Evolutionary conservation across 2,113 vertebrate genomes (phyloP).

Genomic region (Cinclus mexicanus): DNA sequence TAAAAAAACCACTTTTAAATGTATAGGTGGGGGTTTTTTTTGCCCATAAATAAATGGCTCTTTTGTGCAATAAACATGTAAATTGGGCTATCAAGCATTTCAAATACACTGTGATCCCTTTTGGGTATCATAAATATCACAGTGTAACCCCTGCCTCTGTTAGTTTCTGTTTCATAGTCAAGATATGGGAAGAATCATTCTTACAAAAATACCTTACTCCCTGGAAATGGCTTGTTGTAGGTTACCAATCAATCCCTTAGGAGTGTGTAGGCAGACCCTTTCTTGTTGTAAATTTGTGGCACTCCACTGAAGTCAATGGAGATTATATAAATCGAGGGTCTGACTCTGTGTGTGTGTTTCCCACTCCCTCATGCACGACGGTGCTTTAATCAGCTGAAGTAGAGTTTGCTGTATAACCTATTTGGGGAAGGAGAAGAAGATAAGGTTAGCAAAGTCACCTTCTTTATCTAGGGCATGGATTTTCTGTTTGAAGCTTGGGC

Average conservation of each 20-base stretch:
- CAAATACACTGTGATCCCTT: background rate
- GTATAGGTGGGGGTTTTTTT: background rate
- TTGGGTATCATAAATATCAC: background rate
- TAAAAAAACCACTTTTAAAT: background rate
- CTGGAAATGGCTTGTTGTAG: background rate
- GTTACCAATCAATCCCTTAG: background rate
- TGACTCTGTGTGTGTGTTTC: constrained; percentile 27
- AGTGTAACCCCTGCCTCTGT: background rate
- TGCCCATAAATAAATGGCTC: background rate
- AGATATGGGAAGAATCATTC: background rate
- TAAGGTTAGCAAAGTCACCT: constrained; percentile 10
- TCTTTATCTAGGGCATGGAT: constrained; percentile 37
- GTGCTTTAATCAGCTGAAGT: constrained; percentile 1
- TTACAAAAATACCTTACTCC: background rate
- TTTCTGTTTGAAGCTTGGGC: background rate
- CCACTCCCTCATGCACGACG: background rate
- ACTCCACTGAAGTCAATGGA: background rate
- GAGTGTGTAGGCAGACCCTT: background rate
- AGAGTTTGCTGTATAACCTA: constrained; percentile 5
- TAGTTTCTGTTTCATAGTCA: background rate
- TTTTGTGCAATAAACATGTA: background rate
- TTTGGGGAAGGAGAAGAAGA: constrained; percentile 20
- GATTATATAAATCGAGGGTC: constrained; percentile 9
- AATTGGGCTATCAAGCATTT: background rate
- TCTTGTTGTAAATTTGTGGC: background rate